Evolutionary conservation across 2,797 vertebrate species (phyloP).

Genomic region (Mus spretus): DNA sequence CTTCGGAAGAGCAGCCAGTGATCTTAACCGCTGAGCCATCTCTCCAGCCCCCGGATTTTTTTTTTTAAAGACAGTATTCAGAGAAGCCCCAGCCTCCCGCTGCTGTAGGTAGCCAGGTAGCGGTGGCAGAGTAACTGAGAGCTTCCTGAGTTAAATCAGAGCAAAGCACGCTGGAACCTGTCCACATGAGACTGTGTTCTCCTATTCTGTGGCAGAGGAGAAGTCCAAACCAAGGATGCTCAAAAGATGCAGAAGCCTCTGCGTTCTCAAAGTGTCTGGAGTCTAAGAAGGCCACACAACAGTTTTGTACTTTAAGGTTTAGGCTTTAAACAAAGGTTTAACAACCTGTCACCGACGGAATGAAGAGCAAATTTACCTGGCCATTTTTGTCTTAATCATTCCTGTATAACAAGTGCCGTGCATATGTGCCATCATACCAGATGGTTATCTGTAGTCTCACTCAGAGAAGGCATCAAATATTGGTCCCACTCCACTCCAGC

Average conservation of each 20-base stretch:
- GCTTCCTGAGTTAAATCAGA: background rate
- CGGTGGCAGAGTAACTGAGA: background rate
- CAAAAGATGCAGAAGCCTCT: background rate
- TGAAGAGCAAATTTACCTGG: background rate
- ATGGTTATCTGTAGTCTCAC: background rate
- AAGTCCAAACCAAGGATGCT: background rate
- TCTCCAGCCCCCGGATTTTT: too few relatives aligned
- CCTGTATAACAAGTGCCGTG: background rate
- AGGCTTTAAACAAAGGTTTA: background rate
- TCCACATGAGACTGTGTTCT: slow-evolving; percentile 14
- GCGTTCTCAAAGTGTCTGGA: background rate
- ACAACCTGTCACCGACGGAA: background rate
- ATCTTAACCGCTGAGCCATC: too few relatives aligned
- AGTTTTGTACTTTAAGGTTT: background rate
- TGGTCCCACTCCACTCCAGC: background rate
- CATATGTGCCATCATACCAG: background rate
- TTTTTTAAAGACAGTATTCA: background rate
- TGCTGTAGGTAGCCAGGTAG: background rate
- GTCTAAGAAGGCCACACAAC: background rate
- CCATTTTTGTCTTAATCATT: slow-evolving; percentile 34
- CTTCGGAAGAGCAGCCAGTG: too few relatives aligned
- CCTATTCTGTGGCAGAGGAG: background rate
- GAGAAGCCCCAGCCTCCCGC: background rate
- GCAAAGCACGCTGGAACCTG: background rate
- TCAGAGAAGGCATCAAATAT: slow-evolving; percentile 29